phyloP scores from a whole-genome alignment of 2,797 vertebrate species.

The Huso huso region DNA sequence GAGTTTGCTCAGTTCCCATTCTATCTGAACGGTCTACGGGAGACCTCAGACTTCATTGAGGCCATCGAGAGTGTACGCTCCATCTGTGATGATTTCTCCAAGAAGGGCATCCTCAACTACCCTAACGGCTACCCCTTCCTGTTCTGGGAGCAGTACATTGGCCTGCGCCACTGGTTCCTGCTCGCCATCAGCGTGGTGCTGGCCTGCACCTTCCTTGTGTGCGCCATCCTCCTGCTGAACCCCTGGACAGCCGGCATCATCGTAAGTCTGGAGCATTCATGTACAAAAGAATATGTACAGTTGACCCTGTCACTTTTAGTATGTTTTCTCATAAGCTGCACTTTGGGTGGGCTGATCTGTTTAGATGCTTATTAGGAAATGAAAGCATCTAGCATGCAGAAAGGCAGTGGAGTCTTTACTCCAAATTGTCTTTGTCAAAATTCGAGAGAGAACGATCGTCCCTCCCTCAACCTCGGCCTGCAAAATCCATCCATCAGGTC shows the following conservation, averaged over 20 bases:
- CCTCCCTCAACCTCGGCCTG: slow-evolving; percentile 65
- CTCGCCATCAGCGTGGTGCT: slow-evolving; percentile 84
- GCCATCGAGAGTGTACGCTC: slow-evolving; percentile 86
- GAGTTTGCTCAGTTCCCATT: slow-evolving; percentile 98
- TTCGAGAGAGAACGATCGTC: slow-evolving; percentile 54
- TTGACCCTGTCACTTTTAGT: too few species aligned
- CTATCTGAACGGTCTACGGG: slow-evolving; percentile 83
- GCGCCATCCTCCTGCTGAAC: slow-evolving; percentile 84
- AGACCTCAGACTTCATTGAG: slow-evolving; percentile 86
- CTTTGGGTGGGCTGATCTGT: too few species aligned
- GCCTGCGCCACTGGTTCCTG: slow-evolving; percentile 89
- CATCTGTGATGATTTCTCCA: slow-evolving; percentile 78
- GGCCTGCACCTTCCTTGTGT: slow-evolving; percentile 89
- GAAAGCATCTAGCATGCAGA: too few species aligned
- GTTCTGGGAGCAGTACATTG: slow-evolving; percentile 98
- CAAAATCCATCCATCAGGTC: slow-evolving; percentile 65
- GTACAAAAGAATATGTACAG: too few species aligned
- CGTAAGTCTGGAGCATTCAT: slow-evolving; percentile 60
- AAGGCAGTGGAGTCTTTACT: slow-evolving; percentile 45
- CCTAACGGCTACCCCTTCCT: slow-evolving; percentile 95
- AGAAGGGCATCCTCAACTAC: slow-evolving; percentile 83
- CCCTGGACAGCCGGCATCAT: slow-evolving; percentile 93
- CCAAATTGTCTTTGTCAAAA: slow-evolving; percentile 56
- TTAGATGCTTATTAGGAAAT: too few species aligned
- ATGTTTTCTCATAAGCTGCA: too few species aligned